Percentiles rank a stretch among this genome's conserved stretches.
phyloP scores from a whole-genome alignment of 2,888 invertebrate genomes.

The Drosophila vallismaia region DNA sequence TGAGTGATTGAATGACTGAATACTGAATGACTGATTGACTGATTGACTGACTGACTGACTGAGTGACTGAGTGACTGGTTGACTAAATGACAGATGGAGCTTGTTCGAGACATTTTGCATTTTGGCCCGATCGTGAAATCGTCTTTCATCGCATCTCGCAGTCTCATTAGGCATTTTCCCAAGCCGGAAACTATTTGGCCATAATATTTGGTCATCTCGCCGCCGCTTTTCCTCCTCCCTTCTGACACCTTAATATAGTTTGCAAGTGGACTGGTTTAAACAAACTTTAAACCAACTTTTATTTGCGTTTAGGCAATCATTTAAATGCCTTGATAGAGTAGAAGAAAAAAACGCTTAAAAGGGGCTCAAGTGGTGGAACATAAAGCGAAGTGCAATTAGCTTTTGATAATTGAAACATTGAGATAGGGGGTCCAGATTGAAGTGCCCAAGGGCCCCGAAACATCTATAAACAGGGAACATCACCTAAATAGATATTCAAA shows the following conservation, averaged over 20 bases:
- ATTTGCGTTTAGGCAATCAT: conserved; percentile 63
- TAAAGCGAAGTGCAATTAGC: conserved; percentile 38
- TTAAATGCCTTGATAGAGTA: conserved; percentile 53
- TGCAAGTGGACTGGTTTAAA: conserved; percentile 21
- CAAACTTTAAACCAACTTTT: conserved; percentile 24
- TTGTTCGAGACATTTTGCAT: conserved; percentile 38
- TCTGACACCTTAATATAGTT: conserved; percentile 74
- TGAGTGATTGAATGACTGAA: conserved; percentile 17
- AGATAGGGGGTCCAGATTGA: not conserved
- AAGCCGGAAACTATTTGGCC: conserved; percentile 77
- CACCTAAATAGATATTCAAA: no score
- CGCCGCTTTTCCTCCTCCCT: conserved; percentile 54
- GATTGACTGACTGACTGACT: conserved; percentile 19
- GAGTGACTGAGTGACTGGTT: conserved; percentile 5
- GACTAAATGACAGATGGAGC: conserved; percentile 20
- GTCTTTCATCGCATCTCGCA: conserved; percentile 56
- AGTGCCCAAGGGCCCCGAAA: conserved; percentile 11
- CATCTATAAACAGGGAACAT: no score
- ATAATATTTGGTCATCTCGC: conserved; percentile 74
- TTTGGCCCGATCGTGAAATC: conserved; percentile 61
- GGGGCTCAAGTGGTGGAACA: not conserved
- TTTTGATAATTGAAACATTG: conserved; percentile 31
- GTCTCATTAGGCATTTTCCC: conserved; percentile 74
- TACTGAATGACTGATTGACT: conserved; percentile 17
- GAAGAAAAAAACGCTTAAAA: not conserved